Evolutionary conservation across 2,797 vertebrate genomes (phyloP), one percentile per base, ranked within the genome.

Genomic region (Pantherophis alleghaniensis): DNA sequence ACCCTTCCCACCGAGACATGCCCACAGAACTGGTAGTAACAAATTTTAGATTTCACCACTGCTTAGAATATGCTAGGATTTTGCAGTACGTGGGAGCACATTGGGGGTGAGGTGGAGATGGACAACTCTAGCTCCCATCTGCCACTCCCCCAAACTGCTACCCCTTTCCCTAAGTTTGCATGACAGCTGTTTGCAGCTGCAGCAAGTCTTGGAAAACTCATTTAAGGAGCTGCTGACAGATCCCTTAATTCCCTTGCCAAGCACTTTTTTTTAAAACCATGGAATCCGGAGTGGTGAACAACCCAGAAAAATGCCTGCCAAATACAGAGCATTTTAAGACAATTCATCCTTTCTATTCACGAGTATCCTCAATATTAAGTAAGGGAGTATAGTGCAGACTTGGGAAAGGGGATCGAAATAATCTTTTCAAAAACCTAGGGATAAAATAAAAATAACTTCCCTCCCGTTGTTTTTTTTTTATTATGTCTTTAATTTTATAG

Each of bases 1-100:
- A 47, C 5, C 47, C 47, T 1, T 0, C 47, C 47, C 47, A 47
- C 47, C 47, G 5, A 47, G 47, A 0, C 47, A 47, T 0, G 5
- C 5, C 47, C 47, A 47, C 47, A 47, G 47, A 47, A 47, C 47
- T 1, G 5, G 47, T 47, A 47, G 47, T 47, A 47, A 47, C 1
- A 47, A 47, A 47, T 47, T 47, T 47, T 47, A 47, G 5, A 47
- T 47, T 47, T 47, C 47, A 47, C 47, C 47, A 47, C 47, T 47
- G 47, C 69, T 18, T 74, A 74, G 18, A 42, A 37, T 20, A 37
- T 3, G 32, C 32, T 37, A 74, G 16, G 16, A 37, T 6, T 20
- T n/a, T 69, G 32, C n/a, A 74, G 32, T 37, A 74, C 16, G 3
- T 20, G 28, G n/a, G 24, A 66, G n/a, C 14, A 74, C n/a, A 18